A percentile compares a stretch with the other conserved stretches of the same genome.
These are phyloP conservation scores for Rhabdornis inornatus DNA, from an alignment of 2,113 vertebrate genomes.

Conservation along the genomic window DNA sequence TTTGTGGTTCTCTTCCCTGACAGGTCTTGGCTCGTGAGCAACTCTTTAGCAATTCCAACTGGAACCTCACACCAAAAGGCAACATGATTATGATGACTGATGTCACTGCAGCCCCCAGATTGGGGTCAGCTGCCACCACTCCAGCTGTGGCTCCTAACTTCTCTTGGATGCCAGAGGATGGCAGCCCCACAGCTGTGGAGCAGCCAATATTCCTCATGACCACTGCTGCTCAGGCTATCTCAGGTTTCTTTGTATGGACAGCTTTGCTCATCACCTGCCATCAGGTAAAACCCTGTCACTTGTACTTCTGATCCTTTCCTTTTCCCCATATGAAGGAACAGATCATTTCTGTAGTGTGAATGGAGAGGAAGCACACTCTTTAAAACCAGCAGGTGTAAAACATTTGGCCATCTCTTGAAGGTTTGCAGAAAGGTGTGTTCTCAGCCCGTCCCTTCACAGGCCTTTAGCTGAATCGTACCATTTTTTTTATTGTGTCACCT, in stretches of 20 bases:
- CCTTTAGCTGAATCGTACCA: background rate
- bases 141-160: constrained; percentile 76
- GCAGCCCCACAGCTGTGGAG: constrained; percentile 78
- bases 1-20: background rate
- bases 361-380: background rate
- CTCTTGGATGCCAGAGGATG: constrained; percentile 78
- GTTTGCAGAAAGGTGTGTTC: background rate
- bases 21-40: background rate
- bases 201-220: constrained; percentile 94
- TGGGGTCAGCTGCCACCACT: constrained; percentile 58
- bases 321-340: background rate
- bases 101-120: constrained; percentile 60
- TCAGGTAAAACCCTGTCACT: constrained; percentile 79
- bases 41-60: background rate
- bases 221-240: constrained; percentile 88
- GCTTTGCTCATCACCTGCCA: constrained; percentile 94
- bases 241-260: constrained; percentile 95
- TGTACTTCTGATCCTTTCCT: background rate
- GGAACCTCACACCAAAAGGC: constrained; percentile 18
- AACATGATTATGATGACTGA: constrained; percentile 75
- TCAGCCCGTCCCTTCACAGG: background rate
- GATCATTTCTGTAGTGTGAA: background rate
- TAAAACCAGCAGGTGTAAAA: background rate
- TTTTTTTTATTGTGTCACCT: background rate
- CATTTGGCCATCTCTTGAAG: background rate